Conservation (phyloP, 2,113 vertebrate genomes). For the Corapipo altera region DNA sequence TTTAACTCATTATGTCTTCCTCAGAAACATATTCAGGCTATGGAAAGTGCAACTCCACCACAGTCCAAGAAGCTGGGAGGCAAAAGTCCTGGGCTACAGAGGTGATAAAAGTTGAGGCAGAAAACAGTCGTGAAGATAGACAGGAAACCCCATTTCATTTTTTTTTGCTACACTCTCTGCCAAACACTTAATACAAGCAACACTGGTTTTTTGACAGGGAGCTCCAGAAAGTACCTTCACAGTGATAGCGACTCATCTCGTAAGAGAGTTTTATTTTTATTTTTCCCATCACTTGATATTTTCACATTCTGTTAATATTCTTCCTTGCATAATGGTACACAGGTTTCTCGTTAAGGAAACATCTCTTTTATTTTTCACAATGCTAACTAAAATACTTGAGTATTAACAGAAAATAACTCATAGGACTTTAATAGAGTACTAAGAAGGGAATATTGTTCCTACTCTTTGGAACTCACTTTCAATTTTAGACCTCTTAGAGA, state of each 20-base stretch:
- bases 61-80: background rate
- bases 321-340: rapidly evolving
- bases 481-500: background rate
- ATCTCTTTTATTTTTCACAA: background rate
- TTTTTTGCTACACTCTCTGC: background rate
- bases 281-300: background rate
- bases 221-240: background rate
- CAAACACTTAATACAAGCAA: background rate
- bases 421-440: background rate
- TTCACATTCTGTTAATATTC: background rate
- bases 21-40: background rate
- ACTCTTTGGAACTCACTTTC: background rate
- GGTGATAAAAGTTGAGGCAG: background rate
- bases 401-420: background rate
- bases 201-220: background rate
- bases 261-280: background rate
- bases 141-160: rapidly evolving
- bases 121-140: background rate
- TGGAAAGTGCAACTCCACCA: background rate
- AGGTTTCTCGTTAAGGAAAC: background rate
- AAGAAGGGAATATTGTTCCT: background rate
- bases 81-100: background rate
- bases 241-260: background rate
- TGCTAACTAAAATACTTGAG: background rate
- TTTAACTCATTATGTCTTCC: background rate